Evolutionary conservation across 2,113 vertebrate genomes (phyloP), one percentile per base, ranked within the genome.

Genomic region (Excalfactoria chinensis): DNA sequence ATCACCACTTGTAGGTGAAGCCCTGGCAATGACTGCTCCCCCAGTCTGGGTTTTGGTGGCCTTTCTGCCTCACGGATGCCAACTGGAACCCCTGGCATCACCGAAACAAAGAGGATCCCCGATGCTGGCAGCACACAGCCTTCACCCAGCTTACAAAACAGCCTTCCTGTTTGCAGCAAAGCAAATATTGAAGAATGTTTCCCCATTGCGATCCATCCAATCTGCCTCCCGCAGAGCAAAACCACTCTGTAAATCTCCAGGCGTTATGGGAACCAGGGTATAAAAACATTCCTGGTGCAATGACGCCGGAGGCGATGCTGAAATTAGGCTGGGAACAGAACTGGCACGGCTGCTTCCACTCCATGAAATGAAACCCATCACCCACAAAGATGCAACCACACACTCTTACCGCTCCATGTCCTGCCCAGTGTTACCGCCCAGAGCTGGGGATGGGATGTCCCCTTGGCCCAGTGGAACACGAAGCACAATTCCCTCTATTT

Each of bases 31-130:
- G 6, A 84, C 68, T 32, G 35, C 30, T 87, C 19, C 13, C 20
- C 49, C 28, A 35, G 21, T 2, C 62, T n/a, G 3, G 19, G 41
- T 82, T 78, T 78, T 48, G 34, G 35, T 3, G 11, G 43, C 28
- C 60, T 5, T 0, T n/a, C 68, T 41, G 17, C 55, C 11, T 25
- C 3, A 0, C 0, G 0, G 56, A 49, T 0, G 0, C 60, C 46
- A 55, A 2, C 20, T n/a, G 19, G 25, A 53, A 73, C 2, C 16
- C 44, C 55, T 6, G 6, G 7, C 23, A 41, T 19, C 43, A 26
- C 10, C 0, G 1, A 48, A 66, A 8, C 1, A 32, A 41, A 67
- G 9, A 4, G 6, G n/a, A 12, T 7, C 19, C 59, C 46, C 25
- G 41, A 1, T 0, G 0, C 46, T 23, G 32, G 28, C n/a, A 68